These are phyloP conservation scores for Petrocephalus schoutedeni DNA, from an alignment of 2,797 vertebrate genomes.

Conservation along the genomic window DNA sequence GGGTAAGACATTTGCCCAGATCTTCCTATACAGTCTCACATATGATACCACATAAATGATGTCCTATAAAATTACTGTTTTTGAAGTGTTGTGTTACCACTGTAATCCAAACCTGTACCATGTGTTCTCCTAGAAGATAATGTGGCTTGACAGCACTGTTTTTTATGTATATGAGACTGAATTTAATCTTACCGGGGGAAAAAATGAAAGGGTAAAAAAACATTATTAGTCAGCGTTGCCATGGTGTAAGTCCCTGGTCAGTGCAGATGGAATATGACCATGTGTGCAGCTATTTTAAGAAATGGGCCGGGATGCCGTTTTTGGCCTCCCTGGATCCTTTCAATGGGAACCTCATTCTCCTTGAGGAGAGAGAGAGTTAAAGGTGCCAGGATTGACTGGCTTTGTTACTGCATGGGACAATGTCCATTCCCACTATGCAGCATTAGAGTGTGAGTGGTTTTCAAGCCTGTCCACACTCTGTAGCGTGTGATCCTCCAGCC, in stretches of 20 bases:
- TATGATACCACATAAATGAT: not conserved
- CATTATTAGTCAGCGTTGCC: constrained; percentile 6
- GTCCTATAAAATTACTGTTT: not conserved
- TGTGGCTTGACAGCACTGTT: not conserved
- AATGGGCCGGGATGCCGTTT: not conserved
- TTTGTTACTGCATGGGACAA: not conserved
- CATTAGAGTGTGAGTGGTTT: not conserved
- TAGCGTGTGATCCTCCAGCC: not conserved
- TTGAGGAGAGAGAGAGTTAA: not conserved
- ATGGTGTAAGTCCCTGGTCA: not conserved
- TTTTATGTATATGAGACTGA: not conserved
- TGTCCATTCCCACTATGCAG: not conserved
- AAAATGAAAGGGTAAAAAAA: not conserved
- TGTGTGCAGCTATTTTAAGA: not conserved
- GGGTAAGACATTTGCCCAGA: not conserved
- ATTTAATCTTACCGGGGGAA: not conserved
- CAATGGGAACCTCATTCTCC: not conserved
- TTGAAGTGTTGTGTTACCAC: not conserved
- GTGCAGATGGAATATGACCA: not conserved
- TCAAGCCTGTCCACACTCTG: not conserved
- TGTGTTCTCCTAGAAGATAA: not conserved
- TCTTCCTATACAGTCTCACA: not conserved
- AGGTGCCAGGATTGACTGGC: not conserved
- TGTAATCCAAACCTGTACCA: constrained; percentile 5
- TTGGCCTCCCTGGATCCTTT: not conserved